Percentiles rank a stretch among this genome's conserved stretches.
Conservation (phyloP, 2,113 vertebrate species). For the Ifrita kowaldi region DNA sequence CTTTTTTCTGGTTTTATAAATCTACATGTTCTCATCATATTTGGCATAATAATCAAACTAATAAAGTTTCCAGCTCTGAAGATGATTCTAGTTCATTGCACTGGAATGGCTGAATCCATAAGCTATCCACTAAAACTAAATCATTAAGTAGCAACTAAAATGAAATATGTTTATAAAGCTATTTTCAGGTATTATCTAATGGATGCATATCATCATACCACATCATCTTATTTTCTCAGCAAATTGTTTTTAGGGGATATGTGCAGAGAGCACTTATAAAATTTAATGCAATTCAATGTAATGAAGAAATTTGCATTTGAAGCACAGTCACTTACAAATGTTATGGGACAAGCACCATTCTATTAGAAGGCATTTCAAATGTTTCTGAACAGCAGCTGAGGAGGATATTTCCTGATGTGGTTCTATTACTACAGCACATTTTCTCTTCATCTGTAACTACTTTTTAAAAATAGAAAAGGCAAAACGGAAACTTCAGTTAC, state of each 20-base stretch:
- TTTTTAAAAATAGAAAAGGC: conserved; percentile 70
- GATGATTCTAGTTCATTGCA: conserved; percentile 36
- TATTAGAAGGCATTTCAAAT: conserved; percentile 62
- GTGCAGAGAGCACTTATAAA: conserved; percentile 55
- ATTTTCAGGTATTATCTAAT: conserved; percentile 65
- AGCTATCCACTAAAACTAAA: conserved; percentile 50
- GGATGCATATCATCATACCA: conserved; percentile 23
- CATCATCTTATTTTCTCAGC: conserved; percentile 65
- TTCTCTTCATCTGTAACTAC: conserved; percentile 69
- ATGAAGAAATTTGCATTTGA: conserved; percentile 74
- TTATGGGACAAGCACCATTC: conserved; percentile 62
- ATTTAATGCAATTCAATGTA: conserved; percentile 67
- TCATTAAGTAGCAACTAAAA: conserved; percentile 68
- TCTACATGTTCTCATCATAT: conserved; percentile 13
- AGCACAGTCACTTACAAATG: conserved; percentile 59
- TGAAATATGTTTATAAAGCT: conserved; percentile 63
- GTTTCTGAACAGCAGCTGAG: conserved; percentile 55
- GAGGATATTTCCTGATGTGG: conserved; percentile 63
- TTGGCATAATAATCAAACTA: conserved; percentile 67
- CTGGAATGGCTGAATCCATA: conserved; percentile 43
- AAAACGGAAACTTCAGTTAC: conserved; percentile 68
- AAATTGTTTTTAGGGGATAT: conserved; percentile 68
- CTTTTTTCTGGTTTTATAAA: conserved; percentile 48
- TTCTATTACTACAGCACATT: conserved; percentile 57
- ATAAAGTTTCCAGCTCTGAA: conserved; percentile 51